Evolutionary conservation across 2,797 vertebrate species (phyloP), one percentile per base, ranked within the genome.

Genomic region (Alcedo quadribrachys): DNA sequence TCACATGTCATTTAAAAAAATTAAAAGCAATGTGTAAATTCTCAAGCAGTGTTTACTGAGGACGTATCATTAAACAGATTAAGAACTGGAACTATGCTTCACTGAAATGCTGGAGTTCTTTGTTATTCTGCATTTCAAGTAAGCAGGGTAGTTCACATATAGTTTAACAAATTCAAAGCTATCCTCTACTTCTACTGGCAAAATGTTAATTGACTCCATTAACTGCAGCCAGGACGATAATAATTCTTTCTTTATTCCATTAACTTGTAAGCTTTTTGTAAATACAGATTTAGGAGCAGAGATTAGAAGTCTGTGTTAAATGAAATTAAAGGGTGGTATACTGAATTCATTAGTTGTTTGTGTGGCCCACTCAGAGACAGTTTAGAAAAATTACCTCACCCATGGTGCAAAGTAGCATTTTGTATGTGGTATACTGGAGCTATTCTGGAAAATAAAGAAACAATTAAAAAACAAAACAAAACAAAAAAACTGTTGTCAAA

Each of bases 1-100:
- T 37, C 55, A 57, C 42, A 45, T 73, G 17, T 30, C 15, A 35
- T 74, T 88, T 95, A 37, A 85, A 92, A 92, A 95, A 60, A 24
- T 25, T 48, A 48, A 48, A 48, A 48, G 46, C 50, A 85, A 90
- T 60, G 81, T 92, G 66, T 65, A 79, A 91, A 87, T n/a, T 91
- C 88, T 96, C 73, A 91, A 85, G 48, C 80, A 91, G 58, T 71
- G 80, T 95, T 97, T 96, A 93, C 60, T 46, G 60, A 92, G 33
- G 51, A 69, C 71, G 20, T 30, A 71, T 77, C 35, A 81, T 75
- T 74, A 96, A 97, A 96, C 94, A 96, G 78, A 86, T 96, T 85
- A 73, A 90, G 80, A 96, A 70, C 37, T 86, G 91, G 48, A 2
- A 0, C 58, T 61, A 32, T 85, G 43, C 60, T 81, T 87, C 91